Conservation (phyloP, 2,888 invertebrate genomes). For the Zaprionus bogoriensis region DNA sequence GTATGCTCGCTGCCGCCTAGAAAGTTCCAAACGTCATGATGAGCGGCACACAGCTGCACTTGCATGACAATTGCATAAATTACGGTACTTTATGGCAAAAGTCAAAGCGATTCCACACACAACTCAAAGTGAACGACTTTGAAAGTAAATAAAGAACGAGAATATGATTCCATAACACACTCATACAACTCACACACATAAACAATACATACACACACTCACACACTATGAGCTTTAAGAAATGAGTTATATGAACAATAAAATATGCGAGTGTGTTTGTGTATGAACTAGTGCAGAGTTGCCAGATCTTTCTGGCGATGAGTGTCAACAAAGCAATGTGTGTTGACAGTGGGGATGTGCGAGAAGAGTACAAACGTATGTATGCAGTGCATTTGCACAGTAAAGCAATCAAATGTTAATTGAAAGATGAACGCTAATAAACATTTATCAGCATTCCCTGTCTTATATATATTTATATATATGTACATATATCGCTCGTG, state of each 20-base stretch:
- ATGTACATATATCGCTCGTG: slow-evolving; percentile 13
- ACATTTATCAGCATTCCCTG: slow-evolving; percentile 33
- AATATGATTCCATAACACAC: slow-evolving; percentile 5
- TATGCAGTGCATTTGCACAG: slow-evolving; percentile 7
- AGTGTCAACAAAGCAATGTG: slow-evolving; percentile 26
- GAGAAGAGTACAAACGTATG: background rate
- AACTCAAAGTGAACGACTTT: slow-evolving; percentile 22
- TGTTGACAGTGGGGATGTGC: slow-evolving; percentile 4
- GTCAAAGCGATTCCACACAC: slow-evolving; percentile 14
- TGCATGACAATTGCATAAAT: slow-evolving; percentile 21
- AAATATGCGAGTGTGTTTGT: slow-evolving; percentile 2
- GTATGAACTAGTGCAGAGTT: slow-evolving; percentile 16
- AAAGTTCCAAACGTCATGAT: slow-evolving; percentile 27
- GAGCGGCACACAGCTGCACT: slow-evolving; percentile 6
- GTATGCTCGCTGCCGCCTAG: slow-evolving; percentile 21
- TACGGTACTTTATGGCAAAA: slow-evolving; percentile 5
- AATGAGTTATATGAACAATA: background rate
- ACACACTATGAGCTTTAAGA: background rate
- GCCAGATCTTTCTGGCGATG: slow-evolving; percentile 29
- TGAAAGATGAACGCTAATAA: slow-evolving; percentile 26
- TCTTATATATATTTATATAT: background rate
- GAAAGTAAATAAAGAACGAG: slow-evolving; percentile 13
- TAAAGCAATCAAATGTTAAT: slow-evolving; percentile 24
- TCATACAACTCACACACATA: slow-evolving; percentile 1
- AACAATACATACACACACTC: background rate